A percentile compares a stretch with the other conserved stretches of the same genome.
Evolutionary conservation across 1,140 invertebrate species (phyloP).

Genomic region (Hypsibius dujardini): DNA sequence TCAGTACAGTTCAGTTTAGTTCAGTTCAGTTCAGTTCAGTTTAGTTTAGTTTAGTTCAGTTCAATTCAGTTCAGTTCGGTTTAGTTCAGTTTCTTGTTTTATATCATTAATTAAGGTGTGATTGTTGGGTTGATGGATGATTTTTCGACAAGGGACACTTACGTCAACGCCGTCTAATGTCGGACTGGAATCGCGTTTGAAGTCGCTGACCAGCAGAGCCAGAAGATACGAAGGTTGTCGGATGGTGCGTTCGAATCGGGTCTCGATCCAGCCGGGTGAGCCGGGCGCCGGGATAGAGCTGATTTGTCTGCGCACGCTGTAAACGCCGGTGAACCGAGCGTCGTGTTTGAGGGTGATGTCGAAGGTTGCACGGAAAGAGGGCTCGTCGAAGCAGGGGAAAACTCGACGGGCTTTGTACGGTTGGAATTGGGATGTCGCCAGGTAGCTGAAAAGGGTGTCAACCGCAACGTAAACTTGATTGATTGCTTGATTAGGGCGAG

Average conservation of each 20-base stretch:
- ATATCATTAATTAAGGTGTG: background rate
- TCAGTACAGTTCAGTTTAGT: too few relatives aligned
- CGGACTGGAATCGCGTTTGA: conserved; percentile 34
- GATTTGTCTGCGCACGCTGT: conserved; percentile 33
- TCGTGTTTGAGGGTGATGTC: conserved; percentile 33
- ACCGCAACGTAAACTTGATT: background rate
- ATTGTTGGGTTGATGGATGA: too few relatives aligned
- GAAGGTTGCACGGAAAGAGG: conserved; percentile 38
- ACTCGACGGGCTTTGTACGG: conserved; percentile 39
- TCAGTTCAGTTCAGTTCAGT: too few relatives aligned
- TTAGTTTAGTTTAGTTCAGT: too few relatives aligned
- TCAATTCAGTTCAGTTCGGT: background rate
- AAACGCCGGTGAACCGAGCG: conserved; percentile 31
- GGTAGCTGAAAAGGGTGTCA: conserved; percentile 27
- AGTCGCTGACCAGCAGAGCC: conserved; percentile 78
- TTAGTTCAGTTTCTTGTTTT: background rate
- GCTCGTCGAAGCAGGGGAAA: conserved; percentile 44
- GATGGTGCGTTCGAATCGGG: conserved; percentile 55
- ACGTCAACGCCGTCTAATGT: conserved; percentile 20
- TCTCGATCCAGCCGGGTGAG: conserved; percentile 28
- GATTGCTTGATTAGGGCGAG: conserved; percentile 6
- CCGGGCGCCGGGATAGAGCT: conserved; percentile 17
- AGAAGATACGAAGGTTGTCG: conserved; percentile 80
- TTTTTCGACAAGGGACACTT: background rate
- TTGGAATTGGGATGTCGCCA: conserved; percentile 41